Conservation (phyloP, 2,888 invertebrate genomes). For the Xestia c-nigrum region DNA sequence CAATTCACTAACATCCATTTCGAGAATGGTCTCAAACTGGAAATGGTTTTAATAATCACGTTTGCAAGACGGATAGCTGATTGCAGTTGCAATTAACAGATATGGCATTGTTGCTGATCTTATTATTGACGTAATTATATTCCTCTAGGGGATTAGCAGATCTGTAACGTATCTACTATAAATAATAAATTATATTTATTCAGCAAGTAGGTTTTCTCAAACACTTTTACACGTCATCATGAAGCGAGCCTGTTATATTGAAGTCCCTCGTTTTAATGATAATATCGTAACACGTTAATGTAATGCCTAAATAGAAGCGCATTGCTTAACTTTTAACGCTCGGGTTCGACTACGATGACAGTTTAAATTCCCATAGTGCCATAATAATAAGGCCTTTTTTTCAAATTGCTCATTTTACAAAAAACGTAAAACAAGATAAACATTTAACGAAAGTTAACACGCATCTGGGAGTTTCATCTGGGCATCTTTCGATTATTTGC, state of each 20-base stretch:
- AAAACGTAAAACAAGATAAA: too few relatives aligned
- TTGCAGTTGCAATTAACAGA: slow-evolving; percentile 25
- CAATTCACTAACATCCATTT: not conserved
- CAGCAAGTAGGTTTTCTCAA: too few relatives aligned
- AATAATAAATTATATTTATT: too few relatives aligned
- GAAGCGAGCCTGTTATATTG: too few relatives aligned
- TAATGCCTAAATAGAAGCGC: not conserved
- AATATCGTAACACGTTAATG: not conserved
- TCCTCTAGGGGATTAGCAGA: not conserved
- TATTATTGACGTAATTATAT: not conserved
- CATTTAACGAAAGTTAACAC: too few relatives aligned
- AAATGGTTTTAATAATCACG: slow-evolving; percentile 1
- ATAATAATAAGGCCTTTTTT: not conserved
- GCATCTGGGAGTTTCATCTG: too few relatives aligned
- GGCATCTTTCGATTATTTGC: not conserved
- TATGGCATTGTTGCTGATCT: not conserved
- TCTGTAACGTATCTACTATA: too few relatives aligned
- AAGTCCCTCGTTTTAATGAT: not conserved
- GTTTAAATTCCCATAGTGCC: not conserved
- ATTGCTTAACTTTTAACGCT: not conserved
- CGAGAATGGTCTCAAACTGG: slow-evolving; percentile 5
- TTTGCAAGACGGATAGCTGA: slow-evolving; percentile 13
- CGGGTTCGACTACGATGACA: not conserved
- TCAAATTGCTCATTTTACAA: too few relatives aligned
- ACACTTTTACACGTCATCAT: too few relatives aligned